A percentile compares a stretch with the other conserved stretches of the same genome.
These are phyloP conservation scores for Musca vetustissima DNA, from an alignment of 1,140 invertebrate genomes.

Conservation along the genomic window DNA sequence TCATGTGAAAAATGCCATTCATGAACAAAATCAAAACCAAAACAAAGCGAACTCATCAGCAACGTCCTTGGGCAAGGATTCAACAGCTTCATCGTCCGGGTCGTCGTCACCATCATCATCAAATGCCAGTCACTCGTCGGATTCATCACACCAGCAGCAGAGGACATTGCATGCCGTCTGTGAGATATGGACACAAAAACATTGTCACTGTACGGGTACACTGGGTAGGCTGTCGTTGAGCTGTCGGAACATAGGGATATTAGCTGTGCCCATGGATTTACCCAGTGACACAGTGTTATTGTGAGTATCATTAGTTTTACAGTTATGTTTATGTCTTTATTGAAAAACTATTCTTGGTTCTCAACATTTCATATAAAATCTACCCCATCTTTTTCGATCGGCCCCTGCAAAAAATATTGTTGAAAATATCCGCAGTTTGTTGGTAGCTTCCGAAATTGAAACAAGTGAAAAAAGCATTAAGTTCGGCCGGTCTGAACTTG, in stretches of 20 bases:
- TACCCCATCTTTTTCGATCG: too few relatives aligned
- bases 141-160: constrained; percentile 14
- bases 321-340: too few relatives aligned
- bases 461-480: too few relatives aligned
- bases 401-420: too few relatives aligned
- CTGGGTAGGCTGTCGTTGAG: constrained; percentile 42
- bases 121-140: background rate
- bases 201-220: constrained; percentile 49
- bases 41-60: constrained; percentile 3
- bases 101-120: background rate
- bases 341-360: too few relatives aligned
- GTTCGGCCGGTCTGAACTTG: too few relatives aligned
- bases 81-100: too few relatives aligned
- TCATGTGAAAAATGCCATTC: constrained; percentile 34
- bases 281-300: constrained; percentile 42
- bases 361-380: too few relatives aligned
- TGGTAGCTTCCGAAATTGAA: too few relatives aligned
- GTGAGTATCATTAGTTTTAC: constrained; percentile 48
- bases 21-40: constrained; percentile 18
- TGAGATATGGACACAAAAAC: constrained; percentile 46
- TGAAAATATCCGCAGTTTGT: too few relatives aligned
- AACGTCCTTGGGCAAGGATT: background rate
- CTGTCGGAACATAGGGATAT: constrained; percentile 47
- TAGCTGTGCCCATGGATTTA: constrained; percentile 47
- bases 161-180: constrained; percentile 43